phyloP scores from a whole-genome alignment of 2,113 vertebrate species.

The Cyanoliseus patagonus region DNA sequence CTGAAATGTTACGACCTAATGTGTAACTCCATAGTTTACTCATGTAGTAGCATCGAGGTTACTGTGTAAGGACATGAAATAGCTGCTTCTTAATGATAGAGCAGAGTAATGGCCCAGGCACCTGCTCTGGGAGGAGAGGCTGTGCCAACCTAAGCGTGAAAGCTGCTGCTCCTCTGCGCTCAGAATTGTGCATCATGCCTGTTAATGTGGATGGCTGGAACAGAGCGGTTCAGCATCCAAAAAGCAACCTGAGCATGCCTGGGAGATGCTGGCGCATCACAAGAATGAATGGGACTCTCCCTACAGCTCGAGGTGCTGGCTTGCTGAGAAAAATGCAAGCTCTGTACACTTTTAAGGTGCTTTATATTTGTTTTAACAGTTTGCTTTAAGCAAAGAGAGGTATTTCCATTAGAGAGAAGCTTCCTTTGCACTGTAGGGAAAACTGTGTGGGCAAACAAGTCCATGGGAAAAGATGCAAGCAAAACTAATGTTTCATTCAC shows the following conservation, averaged over 20 bases:
- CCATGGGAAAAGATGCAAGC: background rate
- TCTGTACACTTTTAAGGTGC: background rate
- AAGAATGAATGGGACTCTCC: accelerated
- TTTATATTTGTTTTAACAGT: background rate
- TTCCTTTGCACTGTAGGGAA: background rate
- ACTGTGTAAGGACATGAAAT: constrained; percentile 51
- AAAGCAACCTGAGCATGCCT: background rate
- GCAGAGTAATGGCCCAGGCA: background rate
- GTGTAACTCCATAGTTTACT: constrained; percentile 68
- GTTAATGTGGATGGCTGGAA: accelerated
- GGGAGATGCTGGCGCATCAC: background rate
- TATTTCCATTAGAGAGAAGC: background rate
- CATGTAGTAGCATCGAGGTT: constrained; percentile 53
- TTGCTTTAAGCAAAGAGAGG: background rate
- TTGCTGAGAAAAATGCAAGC: background rate
- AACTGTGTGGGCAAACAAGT: accelerated
- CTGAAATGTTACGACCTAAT: constrained; percentile 70
- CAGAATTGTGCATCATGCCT: accelerated
- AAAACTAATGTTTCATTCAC: background rate
- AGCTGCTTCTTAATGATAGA: background rate
- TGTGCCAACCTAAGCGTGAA: background rate
- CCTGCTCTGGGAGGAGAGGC: background rate
- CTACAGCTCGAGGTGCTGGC: background rate
- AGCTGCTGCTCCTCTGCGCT: background rate
- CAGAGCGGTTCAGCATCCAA: background rate